Evolutionary conservation across 2,888 invertebrate genomes (phyloP).

Genomic region (Dolomedes plantarius): DNA sequence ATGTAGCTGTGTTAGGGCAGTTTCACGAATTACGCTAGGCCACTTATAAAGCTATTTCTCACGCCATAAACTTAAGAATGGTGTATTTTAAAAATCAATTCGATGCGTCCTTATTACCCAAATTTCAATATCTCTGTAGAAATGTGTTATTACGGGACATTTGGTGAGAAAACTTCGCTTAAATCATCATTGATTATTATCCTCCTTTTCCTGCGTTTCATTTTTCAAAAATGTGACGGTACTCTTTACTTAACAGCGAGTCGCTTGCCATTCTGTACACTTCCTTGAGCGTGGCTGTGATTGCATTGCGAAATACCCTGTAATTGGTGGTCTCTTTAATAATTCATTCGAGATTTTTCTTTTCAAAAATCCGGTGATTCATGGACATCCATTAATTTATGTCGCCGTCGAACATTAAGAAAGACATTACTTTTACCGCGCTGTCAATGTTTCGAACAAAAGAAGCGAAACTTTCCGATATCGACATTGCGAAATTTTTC

Average conservation of each 20-base stretch:
- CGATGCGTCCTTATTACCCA: no score
- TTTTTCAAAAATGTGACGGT: background rate
- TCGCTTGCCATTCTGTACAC: background rate
- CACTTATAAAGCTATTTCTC: no score
- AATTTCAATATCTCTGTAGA: no score
- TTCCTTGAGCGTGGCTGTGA: background rate
- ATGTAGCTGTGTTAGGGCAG: no score
- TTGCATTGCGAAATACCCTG: constrained; percentile 12
- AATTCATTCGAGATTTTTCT: constrained; percentile 5
- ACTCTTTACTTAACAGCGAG: constrained; percentile 1
- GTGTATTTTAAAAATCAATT: no score
- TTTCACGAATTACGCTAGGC: no score
- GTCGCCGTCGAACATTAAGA: constrained; percentile 17
- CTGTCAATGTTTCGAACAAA: constrained; percentile 49
- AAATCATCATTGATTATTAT: constrained; percentile 3
- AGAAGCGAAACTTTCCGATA: constrained; percentile 5
- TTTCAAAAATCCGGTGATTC: constrained; percentile 2
- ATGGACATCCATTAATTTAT: constrained; percentile 1
- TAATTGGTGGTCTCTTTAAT: constrained; percentile 16
- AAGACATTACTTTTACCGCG: constrained; percentile 54
- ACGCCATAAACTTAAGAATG: no score
- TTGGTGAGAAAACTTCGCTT: background rate
- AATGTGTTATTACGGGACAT: no score
- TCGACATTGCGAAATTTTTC: constrained; percentile 18
- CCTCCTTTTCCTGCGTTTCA: background rate